These are phyloP conservation scores for Drosophila erecta DNA, from an alignment of 1,140 invertebrate species.

Conservation along the genomic window DNA sequence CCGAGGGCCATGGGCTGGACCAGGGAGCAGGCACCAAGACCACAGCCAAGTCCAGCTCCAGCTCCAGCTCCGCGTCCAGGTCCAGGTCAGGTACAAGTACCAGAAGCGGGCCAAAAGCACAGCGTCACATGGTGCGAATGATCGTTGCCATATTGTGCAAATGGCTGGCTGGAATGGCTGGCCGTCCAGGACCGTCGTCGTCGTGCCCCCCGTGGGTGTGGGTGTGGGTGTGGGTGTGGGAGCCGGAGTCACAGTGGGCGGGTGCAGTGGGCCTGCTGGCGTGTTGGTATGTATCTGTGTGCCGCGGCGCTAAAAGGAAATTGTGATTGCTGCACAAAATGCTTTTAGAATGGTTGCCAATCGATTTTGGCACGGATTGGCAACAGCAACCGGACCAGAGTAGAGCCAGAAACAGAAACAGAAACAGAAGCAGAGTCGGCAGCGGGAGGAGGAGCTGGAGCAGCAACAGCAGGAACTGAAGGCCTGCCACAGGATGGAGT, in stretches of 20 bases:
- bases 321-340: slow-evolving; percentile 81
- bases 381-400: slow-evolving; percentile 38
- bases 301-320: slow-evolving; percentile 74
- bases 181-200: slow-evolving; percentile 30
- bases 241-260: background rate
- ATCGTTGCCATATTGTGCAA: slow-evolving; percentile 77
- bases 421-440: background rate
- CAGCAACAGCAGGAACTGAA: slow-evolving; percentile 7
- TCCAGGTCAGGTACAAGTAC: slow-evolving; percentile 9
- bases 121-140: slow-evolving; percentile 75
- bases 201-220: background rate
- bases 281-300: slow-evolving; percentile 31
- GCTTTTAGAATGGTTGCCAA: slow-evolving; percentile 81
- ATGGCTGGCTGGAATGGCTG: slow-evolving; percentile 42
- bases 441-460: slow-evolving; percentile 20
- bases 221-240: background rate
- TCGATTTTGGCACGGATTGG: slow-evolving; percentile 77
- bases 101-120: slow-evolving; percentile 8
- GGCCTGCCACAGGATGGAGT: slow-evolving; percentile 5
- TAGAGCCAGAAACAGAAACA: slow-evolving; percentile 2
- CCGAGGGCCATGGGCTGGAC: background rate
- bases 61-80: slow-evolving; percentile 5
- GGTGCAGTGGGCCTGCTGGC: slow-evolving; percentile 9
- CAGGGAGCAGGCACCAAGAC: background rate
- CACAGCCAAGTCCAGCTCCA: slow-evolving; percentile 4